A percentile compares a stretch with the other conserved stretches of the same genome.
These are phyloP conservation scores for Synanthedon tipuliformis DNA, from an alignment of 2,888 invertebrate genomes.

Conservation along the genomic window DNA sequence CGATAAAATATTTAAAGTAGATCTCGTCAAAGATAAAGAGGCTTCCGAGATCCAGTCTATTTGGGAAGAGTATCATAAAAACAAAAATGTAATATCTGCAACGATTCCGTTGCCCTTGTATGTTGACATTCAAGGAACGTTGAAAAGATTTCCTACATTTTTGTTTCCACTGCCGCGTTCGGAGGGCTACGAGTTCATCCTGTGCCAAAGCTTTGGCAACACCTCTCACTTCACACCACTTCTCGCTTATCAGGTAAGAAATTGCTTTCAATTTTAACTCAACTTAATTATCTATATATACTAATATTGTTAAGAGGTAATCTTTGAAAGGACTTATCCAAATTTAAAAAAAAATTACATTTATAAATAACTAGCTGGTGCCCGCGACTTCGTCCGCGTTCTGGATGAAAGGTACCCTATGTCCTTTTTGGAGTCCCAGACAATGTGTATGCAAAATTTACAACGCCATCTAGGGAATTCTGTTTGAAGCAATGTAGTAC, in stretches of 20 bases:
- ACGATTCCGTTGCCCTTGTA: conserved; percentile 74
- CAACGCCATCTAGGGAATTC: too few species aligned
- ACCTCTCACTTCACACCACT: conserved; percentile 87
- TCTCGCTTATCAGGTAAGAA: conserved; percentile 80
- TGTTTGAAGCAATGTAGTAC: too few species aligned
- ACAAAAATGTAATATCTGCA: conserved; percentile 82
- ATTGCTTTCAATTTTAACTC: neutral
- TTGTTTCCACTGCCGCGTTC: conserved; percentile 83
- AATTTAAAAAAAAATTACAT: too few species aligned
- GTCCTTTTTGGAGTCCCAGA: too few species aligned
- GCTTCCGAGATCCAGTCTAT: conserved; percentile 79
- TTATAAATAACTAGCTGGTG: too few species aligned
- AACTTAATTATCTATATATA: too few species aligned
- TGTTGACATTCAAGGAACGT: conserved; percentile 67
- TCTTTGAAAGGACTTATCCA: too few species aligned
- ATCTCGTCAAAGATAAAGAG: conserved; percentile 77
- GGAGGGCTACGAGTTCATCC: conserved; percentile 88
- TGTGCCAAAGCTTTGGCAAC: conserved; percentile 79
- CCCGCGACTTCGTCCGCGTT: too few species aligned
- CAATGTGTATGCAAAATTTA: too few species aligned
- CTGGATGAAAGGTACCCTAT: too few species aligned
- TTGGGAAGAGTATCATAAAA: conserved; percentile 84
- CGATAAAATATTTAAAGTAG: conserved; percentile 80
- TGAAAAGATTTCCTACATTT: conserved; percentile 76
- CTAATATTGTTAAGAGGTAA: too few species aligned